Percentiles rank a stretch among this genome's conserved stretches.
phyloP scores from a whole-genome alignment of 2,797 vertebrate genomes.

The Enteromius paludinosus region DNA sequence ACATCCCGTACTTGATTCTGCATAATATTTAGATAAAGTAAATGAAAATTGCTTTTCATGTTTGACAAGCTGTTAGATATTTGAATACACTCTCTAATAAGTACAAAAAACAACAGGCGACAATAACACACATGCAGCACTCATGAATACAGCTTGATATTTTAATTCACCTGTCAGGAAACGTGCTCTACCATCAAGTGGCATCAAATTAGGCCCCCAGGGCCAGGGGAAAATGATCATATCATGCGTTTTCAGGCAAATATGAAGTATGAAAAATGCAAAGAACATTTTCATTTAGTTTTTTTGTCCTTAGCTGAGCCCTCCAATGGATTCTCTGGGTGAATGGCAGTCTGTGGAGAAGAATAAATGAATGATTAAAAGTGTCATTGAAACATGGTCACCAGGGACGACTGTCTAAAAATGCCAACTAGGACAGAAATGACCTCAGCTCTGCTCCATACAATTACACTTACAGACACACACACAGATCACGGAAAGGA shows the following conservation, averaged over 20 bases:
- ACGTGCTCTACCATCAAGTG: not conserved
- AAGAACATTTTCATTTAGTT: slow-evolving; percentile 3
- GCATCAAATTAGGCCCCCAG: slow-evolving; percentile 7
- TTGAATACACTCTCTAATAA: slow-evolving; percentile 44
- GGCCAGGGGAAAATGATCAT: not conserved
- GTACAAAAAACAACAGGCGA: slow-evolving; percentile 29
- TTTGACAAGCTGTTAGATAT: slow-evolving; percentile 51
- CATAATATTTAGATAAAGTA: slow-evolving; percentile 56
- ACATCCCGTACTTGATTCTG: slow-evolving; percentile 33
- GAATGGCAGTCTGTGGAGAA: slow-evolving; percentile 17
- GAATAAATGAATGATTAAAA: slow-evolving; percentile 39
- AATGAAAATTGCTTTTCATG: slow-evolving; percentile 53
- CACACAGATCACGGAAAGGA: not conserved
- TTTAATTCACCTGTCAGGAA: slow-evolving; percentile 39
- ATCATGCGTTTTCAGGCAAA: slow-evolving; percentile 1
- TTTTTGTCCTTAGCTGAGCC: not conserved
- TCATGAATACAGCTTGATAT: slow-evolving; percentile 38
- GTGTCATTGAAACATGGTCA: slow-evolving; percentile 34
- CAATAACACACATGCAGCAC: slow-evolving; percentile 16
- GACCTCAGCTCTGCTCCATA: slow-evolving; percentile 4
- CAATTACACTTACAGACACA: not conserved
- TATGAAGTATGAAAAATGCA: not conserved
- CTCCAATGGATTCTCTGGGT: slow-evolving; percentile 6
- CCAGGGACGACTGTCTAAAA: slow-evolving; percentile 20
- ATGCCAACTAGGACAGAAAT: not conserved